phyloP scores from a whole-genome alignment of 2,113 vertebrate species.

The Hyla sarda region DNA sequence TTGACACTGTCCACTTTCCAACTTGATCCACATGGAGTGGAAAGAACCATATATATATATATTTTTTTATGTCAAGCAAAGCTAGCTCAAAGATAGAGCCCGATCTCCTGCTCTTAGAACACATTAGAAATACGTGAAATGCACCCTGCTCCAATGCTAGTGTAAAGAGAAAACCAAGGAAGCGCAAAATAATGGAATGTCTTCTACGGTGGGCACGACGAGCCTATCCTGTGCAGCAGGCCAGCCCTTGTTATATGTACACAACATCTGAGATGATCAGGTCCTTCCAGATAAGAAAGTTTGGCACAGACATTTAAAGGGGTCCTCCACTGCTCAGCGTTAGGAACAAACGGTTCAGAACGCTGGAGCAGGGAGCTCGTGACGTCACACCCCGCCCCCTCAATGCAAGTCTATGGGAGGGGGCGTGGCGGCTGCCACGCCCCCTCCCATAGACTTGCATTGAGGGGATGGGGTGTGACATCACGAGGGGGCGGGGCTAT shows the following conservation, averaged over 20 bases:
- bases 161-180: not conserved
- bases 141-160: not conserved
- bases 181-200: not conserved
- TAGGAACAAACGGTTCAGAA: too few relatives aligned
- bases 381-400: too few relatives aligned
- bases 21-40: not conserved
- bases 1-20: not conserved
- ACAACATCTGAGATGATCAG: not conserved
- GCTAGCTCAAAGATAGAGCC: not conserved
- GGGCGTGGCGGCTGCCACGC: too few relatives aligned
- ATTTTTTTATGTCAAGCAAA: not conserved
- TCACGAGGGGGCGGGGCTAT: too few relatives aligned
- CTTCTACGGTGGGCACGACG: not conserved
- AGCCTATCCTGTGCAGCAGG: not conserved
- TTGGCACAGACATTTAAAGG: slow-evolving; percentile 51
- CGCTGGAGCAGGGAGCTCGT: too few relatives aligned
- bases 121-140: slow-evolving; percentile 1
- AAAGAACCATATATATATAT: not conserved
- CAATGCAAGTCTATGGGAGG: too few relatives aligned
- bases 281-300: slow-evolving; percentile 6
- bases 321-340: too few relatives aligned
- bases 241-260: not conserved
- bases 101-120: not conserved
- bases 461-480: too few relatives aligned
- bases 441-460: too few relatives aligned